Evolutionary conservation across 2,797 vertebrate genomes (phyloP), one percentile per base, ranked within the genome.

Genomic region (Rhinichthys osculus): DNA sequence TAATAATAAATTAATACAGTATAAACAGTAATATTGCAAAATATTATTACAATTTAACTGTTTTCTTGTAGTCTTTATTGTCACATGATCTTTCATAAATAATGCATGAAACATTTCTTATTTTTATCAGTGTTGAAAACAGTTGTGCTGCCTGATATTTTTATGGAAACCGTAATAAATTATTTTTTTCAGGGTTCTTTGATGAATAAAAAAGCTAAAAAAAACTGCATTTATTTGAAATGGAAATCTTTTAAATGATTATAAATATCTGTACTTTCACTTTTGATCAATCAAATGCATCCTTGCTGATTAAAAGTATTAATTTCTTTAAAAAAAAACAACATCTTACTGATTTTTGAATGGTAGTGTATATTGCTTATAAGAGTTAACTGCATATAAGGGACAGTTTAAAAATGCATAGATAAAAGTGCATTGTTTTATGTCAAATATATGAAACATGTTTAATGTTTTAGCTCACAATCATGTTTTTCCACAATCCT

Each of bases 401-500:
- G 42, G 40, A 44, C 40, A 33, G 78, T 44, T 80, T 80, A 35
- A 67, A 19, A 76, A 54, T 54, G 10, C 3, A 14, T 42, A 57
- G 11, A 27, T 59, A 72, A 54, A 47, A 30, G 13, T 44, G 19
- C 11, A 16, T 70, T 54, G 16, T 81, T 81, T 81, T 77, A 76
- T 72, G 66, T 57, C 35, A 52, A 44, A 23, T 86, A 79, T 52
- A 17, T 77, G 50, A n/a, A n/a, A 78, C 44, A 77, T 59, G n/a
- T 72, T 85, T 71, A 72, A 79, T 70, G 67, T 83, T 81, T 87
- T 64, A 47, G 44, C 77, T 59, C 30, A 74, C 42, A 27, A 11
- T 33, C 27, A 14, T 72, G 33, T 59, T 64, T 83, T 72, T 59
- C 42, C 38, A 16, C 50, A 33, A 72, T 50, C 57, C 5, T 47